These are phyloP conservation scores for Acanthoscelides obtectus DNA, from an alignment of 2,888 invertebrate species.

Conservation along the genomic window DNA sequence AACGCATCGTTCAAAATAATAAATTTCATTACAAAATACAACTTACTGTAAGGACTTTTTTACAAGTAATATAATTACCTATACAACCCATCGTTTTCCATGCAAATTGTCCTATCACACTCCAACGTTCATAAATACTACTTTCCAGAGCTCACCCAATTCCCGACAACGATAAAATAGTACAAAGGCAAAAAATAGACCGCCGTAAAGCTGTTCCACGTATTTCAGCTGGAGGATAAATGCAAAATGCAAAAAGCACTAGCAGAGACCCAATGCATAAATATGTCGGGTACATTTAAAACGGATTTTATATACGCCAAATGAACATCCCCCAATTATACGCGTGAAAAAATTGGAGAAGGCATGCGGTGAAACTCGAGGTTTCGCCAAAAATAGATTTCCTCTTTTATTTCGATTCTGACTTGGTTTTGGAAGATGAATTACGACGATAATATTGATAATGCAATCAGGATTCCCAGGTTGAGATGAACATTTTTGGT, in stretches of 20 bases:
- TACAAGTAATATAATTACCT: background rate
- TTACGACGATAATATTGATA: too few species aligned
- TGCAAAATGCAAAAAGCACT: too few species aligned
- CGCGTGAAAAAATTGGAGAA: background rate
- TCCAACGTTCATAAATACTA: background rate
- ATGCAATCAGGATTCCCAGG: too few species aligned
- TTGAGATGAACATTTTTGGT: too few species aligned
- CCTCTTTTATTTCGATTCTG: background rate
- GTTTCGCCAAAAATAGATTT: background rate
- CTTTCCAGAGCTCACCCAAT: background rate
- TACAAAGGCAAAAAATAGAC: background rate
- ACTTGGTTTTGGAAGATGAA: too few species aligned
- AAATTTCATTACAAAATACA: too few species aligned
- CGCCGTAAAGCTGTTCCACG: background rate
- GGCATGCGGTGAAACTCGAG: background rate
- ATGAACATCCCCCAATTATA: background rate
- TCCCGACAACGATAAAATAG: background rate
- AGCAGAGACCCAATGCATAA: background rate
- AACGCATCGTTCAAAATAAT: too few species aligned
- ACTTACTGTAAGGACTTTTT: too few species aligned
- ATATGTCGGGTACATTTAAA: background rate
- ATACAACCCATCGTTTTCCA: background rate
- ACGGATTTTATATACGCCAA: background rate
- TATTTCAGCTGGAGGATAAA: background rate
- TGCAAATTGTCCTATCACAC: background rate